phyloP scores from a whole-genome alignment of 2,888 invertebrate species.

The Rotaria socialis region DNA sequence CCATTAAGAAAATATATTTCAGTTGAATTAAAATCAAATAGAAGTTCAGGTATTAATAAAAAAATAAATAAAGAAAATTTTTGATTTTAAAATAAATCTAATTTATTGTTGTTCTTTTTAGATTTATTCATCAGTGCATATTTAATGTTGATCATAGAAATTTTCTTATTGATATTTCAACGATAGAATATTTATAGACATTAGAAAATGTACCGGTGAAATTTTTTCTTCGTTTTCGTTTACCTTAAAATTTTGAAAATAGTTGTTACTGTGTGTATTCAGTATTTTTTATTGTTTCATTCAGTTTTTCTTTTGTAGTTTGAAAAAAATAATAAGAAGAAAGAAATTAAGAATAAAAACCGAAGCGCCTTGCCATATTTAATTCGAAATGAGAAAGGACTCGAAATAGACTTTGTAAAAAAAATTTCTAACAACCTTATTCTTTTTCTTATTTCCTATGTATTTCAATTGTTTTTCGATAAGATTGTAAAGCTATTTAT shows the following conservation, averaged over 20 bases:
- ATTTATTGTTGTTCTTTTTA: background rate
- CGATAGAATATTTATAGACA: background rate
- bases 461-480: too few species aligned
- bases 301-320: conserved; percentile 5
- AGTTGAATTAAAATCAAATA: conserved; percentile 5
- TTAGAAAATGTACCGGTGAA: conserved; percentile 7
- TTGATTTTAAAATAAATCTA: background rate
- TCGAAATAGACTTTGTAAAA: too few species aligned
- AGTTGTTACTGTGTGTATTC: conserved; percentile 18
- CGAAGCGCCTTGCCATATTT: background rate
- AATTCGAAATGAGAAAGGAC: too few species aligned
- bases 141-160: background rate
- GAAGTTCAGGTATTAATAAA: background rate
- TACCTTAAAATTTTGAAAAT: too few species aligned
- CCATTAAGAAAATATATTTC: background rate
- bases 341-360: background rate
- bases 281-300: conserved; percentile 29
- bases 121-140: background rate
- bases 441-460: too few species aligned
- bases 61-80: background rate
- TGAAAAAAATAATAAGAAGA: background rate
- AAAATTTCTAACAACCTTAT: too few species aligned
- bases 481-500: too few species aligned
- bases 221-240: background rate
- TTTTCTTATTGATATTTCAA: background rate